phyloP scores from a whole-genome alignment of 2,797 vertebrate genomes.

The Peromyscus nudipes region DNA sequence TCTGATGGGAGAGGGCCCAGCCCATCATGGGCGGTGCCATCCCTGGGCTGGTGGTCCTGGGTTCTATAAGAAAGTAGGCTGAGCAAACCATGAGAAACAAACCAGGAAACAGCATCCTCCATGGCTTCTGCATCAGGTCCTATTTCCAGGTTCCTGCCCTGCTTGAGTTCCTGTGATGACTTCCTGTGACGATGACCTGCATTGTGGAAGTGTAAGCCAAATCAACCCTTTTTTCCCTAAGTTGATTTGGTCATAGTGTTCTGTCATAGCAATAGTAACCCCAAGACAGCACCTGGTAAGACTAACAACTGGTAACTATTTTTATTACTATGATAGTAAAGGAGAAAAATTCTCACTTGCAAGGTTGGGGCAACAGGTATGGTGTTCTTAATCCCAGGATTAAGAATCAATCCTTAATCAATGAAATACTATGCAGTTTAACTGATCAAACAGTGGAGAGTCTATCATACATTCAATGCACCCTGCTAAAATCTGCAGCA shows the following conservation, averaged over 20 bases:
- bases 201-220: not conserved
- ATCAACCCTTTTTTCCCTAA: not conserved
- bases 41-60: not conserved
- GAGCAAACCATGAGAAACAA: not conserved
- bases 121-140: not conserved
- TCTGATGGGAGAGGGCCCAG: not conserved
- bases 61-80: not conserved
- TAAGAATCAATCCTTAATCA: too few species aligned
- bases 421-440: not conserved
- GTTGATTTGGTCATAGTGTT: not conserved
- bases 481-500: not conserved
- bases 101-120: not conserved
- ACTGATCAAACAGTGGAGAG: not conserved
- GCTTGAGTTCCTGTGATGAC: not conserved
- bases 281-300: not conserved
- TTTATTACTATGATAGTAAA: constrained; percentile 9
- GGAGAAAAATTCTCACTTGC: not conserved
- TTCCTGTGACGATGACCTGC: not conserved
- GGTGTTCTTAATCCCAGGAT: not conserved
- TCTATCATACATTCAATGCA: not conserved
- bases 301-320: not conserved
- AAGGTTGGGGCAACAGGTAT: not conserved
- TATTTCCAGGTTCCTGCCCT: not conserved
- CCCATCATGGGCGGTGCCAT: not conserved
- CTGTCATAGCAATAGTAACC: not conserved